Conservation (phyloP, 2,113 vertebrate species). For the Poeciliopsis occidentalis region DNA sequence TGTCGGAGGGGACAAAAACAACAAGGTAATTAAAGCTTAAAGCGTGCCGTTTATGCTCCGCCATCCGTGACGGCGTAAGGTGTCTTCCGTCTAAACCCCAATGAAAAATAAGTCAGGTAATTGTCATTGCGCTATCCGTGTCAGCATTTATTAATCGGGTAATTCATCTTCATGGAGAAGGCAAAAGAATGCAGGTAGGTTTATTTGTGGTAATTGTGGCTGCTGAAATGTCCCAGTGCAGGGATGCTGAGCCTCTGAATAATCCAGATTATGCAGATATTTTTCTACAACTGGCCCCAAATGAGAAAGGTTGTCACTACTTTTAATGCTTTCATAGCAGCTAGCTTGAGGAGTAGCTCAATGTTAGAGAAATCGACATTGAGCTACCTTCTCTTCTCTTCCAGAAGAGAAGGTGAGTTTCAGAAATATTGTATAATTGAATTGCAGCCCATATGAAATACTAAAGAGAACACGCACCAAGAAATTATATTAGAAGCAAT, state of each 20-base stretch:
- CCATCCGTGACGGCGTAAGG: constrained; percentile 79
- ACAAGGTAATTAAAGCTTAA: constrained; percentile 83
- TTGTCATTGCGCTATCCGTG: constrained; percentile 80
- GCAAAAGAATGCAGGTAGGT: constrained; percentile 74
- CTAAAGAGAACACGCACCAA: no score
- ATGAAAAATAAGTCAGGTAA: constrained; percentile 85
- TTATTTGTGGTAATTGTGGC: constrained; percentile 51
- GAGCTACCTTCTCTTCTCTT: no score
- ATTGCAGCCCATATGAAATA: no score
- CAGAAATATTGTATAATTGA: no score
- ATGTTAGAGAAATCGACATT: no score
- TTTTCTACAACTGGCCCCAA: neutral
- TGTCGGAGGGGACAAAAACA: constrained; percentile 76
- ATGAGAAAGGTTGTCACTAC: no score
- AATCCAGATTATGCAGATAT: neutral
- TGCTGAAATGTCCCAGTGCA: neutral
- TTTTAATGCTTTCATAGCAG: neutral
- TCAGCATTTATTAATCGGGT: constrained; percentile 82
- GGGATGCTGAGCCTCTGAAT: neutral
- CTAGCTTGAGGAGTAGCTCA: no score
- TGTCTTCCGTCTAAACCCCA: constrained; percentile 68
- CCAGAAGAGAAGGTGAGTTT: no score
- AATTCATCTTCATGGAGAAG: constrained; percentile 79
- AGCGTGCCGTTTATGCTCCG: constrained; percentile 71
- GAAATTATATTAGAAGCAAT: no score